phyloP scores from a whole-genome alignment of 2,797 vertebrate species.

The Pyrrhura leucotis region DNA sequence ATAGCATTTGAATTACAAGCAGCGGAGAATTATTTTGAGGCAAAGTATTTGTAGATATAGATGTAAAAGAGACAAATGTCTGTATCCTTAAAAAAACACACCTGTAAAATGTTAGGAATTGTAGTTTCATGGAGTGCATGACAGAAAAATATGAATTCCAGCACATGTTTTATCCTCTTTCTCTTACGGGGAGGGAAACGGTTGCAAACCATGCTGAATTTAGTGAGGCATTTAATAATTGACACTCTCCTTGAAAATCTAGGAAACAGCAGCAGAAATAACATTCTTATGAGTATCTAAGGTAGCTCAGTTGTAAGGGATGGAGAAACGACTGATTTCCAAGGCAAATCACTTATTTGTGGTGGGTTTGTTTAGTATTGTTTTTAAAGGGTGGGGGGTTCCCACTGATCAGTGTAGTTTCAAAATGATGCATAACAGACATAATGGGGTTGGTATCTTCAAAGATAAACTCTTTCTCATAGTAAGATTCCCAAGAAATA shows the following conservation, averaged over 20 bases:
- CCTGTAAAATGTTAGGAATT: constrained; percentile 64
- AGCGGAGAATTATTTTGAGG: background rate
- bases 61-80: constrained; percentile 10
- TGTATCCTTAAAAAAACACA: constrained; percentile 45
- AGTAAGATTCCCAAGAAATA: constrained; percentile 69
- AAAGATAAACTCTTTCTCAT: constrained; percentile 61
- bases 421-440: constrained; percentile 19
- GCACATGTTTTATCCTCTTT: constrained; percentile 56
- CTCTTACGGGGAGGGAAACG: constrained; percentile 35
- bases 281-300: constrained; percentile 53
- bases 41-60: background rate
- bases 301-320: constrained; percentile 37
- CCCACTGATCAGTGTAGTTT: background rate
- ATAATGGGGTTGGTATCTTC: constrained; percentile 45
- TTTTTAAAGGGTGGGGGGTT: constrained; percentile 32
- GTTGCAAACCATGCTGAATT: constrained; percentile 43
- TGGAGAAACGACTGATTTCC: constrained; percentile 16
- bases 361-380: constrained; percentile 12
- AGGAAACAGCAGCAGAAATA: constrained; percentile 62
- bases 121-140: background rate
- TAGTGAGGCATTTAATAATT: constrained; percentile 64
- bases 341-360: constrained; percentile 27
- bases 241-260: constrained; percentile 57
- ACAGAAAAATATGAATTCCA: constrained; percentile 16
- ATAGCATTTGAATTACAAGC: constrained; percentile 40